A percentile compares a stretch with the other conserved stretches of the same genome.
Evolutionary conservation across 2,888 invertebrate genomes (phyloP).

Genomic region (Yponomeuta evonymella): DNA sequence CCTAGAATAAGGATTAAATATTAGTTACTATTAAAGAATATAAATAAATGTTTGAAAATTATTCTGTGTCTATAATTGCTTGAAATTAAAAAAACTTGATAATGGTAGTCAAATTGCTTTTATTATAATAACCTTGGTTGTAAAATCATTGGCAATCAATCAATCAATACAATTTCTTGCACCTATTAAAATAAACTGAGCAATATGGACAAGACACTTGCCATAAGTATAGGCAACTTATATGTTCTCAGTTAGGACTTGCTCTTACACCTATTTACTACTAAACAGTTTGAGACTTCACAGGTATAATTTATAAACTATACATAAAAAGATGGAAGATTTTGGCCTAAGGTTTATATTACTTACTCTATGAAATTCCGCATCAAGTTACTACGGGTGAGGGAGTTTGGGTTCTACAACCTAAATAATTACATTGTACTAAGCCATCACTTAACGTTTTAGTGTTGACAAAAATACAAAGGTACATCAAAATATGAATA

Average conservation of each 20-base stretch:
- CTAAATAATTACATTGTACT: slow-evolving; percentile 5
- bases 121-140: slow-evolving; percentile 15
- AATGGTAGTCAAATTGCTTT: slow-evolving; percentile 10
- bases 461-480: slow-evolving; percentile 41
- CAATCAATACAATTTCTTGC: background rate
- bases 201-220: slow-evolving; percentile 2
- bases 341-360: slow-evolving; percentile 2
- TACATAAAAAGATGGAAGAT: slow-evolving; percentile 8
- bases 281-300: background rate
- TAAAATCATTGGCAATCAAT: slow-evolving; percentile 14
- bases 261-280: background rate
- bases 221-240: slow-evolving; percentile 4
- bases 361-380: background rate
- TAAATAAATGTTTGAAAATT: slow-evolving; percentile 6
- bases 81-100: background rate
- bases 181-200: slow-evolving; percentile 6
- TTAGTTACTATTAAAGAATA: background rate
- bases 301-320: background rate
- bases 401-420: background rate
- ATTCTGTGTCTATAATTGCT: too few relatives aligned
- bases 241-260: background rate
- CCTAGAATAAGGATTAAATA: slow-evolving; percentile 6
- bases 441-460: slow-evolving; percentile 7
- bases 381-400: background rate
- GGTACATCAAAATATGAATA: slow-evolving; percentile 34